Evolutionary conservation across 1,140 invertebrate species (phyloP).

Genomic region (Apocrypta bakeri): DNA sequence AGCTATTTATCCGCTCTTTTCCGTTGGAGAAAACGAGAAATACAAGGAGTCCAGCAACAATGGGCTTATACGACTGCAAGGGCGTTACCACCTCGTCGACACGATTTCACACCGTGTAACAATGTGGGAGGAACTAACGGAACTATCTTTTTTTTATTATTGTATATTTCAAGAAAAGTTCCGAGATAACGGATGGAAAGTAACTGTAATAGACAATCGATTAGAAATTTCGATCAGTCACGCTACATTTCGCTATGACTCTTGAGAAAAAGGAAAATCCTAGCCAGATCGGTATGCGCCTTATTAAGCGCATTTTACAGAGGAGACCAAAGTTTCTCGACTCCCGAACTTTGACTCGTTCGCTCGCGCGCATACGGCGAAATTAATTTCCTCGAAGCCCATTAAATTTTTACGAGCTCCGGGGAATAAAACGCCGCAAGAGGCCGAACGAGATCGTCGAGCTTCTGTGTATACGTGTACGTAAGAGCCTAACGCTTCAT

Average conservation of each 20-base stretch:
- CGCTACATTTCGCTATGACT: neutral
- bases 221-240: slow-evolving; percentile 22
- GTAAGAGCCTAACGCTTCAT: neutral
- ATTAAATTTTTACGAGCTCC: slow-evolving; percentile 47
- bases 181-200: neutral
- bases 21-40: neutral
- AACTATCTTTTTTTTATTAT: neutral
- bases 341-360: slow-evolving; percentile 30
- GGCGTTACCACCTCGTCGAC: slow-evolving; percentile 3
- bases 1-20: slow-evolving; percentile 19
- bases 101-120: slow-evolving; percentile 15
- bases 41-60: slow-evolving; percentile 1
- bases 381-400: slow-evolving; percentile 48
- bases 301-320: slow-evolving; percentile 17
- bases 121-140: neutral
- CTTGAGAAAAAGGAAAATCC: slow-evolving; percentile 14
- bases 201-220: neutral
- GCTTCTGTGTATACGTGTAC: no score
- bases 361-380: slow-evolving; percentile 2
- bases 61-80: neutral
- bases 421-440: slow-evolving; percentile 26
- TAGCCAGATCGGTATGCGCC: slow-evolving; percentile 17
- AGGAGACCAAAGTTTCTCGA: neutral
- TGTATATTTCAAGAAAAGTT: neutral
- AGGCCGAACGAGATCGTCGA: neutral